Evolutionary conservation across 92 coral and sea anemone species (phyloP), one percentile per base, ranked within the genome.

Genomic region (Palythoa grandiflora): DNA sequence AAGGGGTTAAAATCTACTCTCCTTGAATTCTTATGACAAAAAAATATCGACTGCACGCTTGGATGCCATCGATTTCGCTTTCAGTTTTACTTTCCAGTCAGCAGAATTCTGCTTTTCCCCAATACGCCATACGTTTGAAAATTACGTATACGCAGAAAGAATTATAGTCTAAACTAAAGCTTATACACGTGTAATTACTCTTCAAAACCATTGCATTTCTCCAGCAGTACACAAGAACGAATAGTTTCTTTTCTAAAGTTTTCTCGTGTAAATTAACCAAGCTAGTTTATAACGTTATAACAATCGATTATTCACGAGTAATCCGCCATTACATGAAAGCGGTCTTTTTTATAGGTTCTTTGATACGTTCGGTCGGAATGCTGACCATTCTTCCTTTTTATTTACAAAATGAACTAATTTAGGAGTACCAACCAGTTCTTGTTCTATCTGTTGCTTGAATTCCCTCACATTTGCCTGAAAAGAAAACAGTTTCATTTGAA

Each of bases 381-480:
- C 50, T 44, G 5, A 44, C 7, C 5, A 4, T 5, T 8, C 50
- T 3, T 44, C 7, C 50, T 44, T 44, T 44, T 44, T 44, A 44
- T 44, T 44, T 2, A 44, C 6, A 44, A 44, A 55, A 83, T 61
- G 52, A 16, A 83, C 38, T 2, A 4, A 4, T n/a, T 21, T 6
- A 37, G 11, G 7, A 52, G 38, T 66, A 93, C 96, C 90, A 83
- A 95, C 99, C 75, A 97, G 95, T 84, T 90, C 96, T 14, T 92
- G 80, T 1, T 98, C 95, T 44, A 97, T 94, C 60, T 95, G 93
- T 72, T 89, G 87, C 88, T 97, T 97, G 91, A 97, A 97, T 36
- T 94, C 99, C 84, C 94, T 93, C 57, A 97, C 99, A 65, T 97
- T 89, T 20, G 90, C 78, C 99, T 97, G 83, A 52, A 90, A 89